phyloP scores from a whole-genome alignment of 2,797 vertebrate genomes.

The Pipistrellus pipistrellus region DNA sequence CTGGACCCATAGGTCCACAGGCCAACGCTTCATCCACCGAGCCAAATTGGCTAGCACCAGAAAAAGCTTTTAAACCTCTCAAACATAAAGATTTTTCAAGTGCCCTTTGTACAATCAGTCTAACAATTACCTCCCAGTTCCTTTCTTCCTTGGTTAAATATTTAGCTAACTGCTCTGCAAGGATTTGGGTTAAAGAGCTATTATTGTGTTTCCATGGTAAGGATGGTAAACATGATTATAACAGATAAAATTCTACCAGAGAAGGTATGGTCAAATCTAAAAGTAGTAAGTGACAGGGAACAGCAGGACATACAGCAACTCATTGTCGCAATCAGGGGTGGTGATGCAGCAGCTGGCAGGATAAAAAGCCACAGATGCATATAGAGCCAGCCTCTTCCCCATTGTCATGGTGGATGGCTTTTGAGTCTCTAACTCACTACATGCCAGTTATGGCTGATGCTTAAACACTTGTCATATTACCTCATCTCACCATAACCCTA shows the following conservation, averaged over 20 bases:
- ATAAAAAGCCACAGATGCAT: neutral
- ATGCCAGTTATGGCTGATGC: neutral
- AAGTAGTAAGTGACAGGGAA: neutral
- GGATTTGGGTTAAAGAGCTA: neutral
- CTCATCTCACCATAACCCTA: neutral
- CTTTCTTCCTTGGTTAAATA: conserved; percentile 60
- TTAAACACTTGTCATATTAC: neutral
- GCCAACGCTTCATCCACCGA: too few relatives aligned
- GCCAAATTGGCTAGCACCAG: neutral
- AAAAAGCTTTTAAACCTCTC: neutral
- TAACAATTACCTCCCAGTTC: neutral
- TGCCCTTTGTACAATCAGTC: neutral
- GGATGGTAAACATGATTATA: neutral
- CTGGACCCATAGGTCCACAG: too few relatives aligned
- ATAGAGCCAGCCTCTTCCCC: neutral
- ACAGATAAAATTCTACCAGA: neutral
- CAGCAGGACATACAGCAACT: neutral
- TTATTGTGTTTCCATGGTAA: neutral
- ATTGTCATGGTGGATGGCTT: neutral
- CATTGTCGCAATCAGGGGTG: neutral
- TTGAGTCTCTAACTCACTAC: neutral
- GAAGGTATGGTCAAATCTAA: neutral
- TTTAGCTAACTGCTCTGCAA: conserved; percentile 5
- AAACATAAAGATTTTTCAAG: conserved; percentile 18
- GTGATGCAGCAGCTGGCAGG: neutral